Evolutionary conservation across 2,888 invertebrate genomes (phyloP), one percentile per base, ranked within the genome.

Genomic region (Zhengitettix transpicula): DNA sequence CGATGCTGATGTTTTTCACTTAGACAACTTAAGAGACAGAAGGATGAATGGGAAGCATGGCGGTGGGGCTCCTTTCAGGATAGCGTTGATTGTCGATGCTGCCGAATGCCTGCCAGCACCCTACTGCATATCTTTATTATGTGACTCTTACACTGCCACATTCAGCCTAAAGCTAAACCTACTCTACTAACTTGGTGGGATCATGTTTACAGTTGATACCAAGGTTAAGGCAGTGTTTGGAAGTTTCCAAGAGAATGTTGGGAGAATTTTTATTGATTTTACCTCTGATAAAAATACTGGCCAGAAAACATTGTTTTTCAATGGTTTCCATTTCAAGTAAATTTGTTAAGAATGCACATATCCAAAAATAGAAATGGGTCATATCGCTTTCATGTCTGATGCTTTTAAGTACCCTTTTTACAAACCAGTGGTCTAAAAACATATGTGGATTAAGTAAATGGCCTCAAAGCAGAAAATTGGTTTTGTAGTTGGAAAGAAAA

Each of bases 121-220:
- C 60, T 60, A 60, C 60, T 60, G 40, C 52, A 53, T 59, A 56
- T 60, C 60, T 53, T 60, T 57, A 60, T 52, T 53, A 60, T 47
- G 28, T 55, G 58, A 59, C 52, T 53, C 42, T 53, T 53, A 58
- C 58, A 58, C 53, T 14, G n/a, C 52, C 28, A 60, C 54, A 60
- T 57, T 42, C 52, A 47, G n/a, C 47, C 47, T 14, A 14, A 47
- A 47, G 12, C 47, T 47, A 47, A 14, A 14, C n/a, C 47, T 47
- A 47, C n/a, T 47, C 47, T 47, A 47, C n/a, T 14, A 47, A 47
- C 47, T 47, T 28, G 28, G 28, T 28, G 47, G 47, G 47, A 47
- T n/a, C 47, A 47, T 14, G n/a, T n/a, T 47, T 47, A 47, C n/a
- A 14, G 47, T n/a, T 47, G 5, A n/a, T 47, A 47, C 47, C 8